Evolutionary conservation across 2,113 vertebrate species (phyloP), one percentile per base, ranked within the genome.

Genomic region (Ailuropoda melanoleuca): DNA sequence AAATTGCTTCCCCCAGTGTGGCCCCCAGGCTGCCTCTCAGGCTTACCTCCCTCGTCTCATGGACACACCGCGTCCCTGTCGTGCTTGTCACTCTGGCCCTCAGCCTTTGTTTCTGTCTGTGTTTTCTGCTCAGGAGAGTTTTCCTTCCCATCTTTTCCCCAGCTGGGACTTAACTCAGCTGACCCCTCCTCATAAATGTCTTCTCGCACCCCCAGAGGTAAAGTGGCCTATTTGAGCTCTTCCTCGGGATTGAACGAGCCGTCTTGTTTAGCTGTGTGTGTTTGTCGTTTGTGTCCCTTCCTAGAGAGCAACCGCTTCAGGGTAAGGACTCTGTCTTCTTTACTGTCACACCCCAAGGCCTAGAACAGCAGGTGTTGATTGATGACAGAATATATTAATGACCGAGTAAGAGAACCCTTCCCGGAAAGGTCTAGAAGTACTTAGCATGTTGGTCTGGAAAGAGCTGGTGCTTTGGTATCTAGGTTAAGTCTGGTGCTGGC

Each of bases 1-100:
- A 15, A 43, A 24, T 23, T 29, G 11, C 29, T 68, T 18, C 17
- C 77, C 15, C 3, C 0, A 1, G 6, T 17, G 1, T 31, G 6
- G 56, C 34, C 50, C 43, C 74, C 37, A 34, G 77, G 15, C 85
- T 26, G 31, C 31, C 8, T 82, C 39, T 56, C 31, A 4, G 4
- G 19, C n/a, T 43, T 37, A 18, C 11, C n/a, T 62, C 18, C 10
- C 53, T 29, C 1, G 0, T 21, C 2, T 80, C 55, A 1, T 19
- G 56, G 15, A 8, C 13, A 11, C 53, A 4, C 8, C 37, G 0
- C 10, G 15, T 34, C 56, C 53, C n/a, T 8, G 64, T 29, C 88
- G 14, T 77, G 4, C 46, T 17, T n/a, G 8, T 48, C 29, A 26
- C 72, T 68, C 70, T 62, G 31, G 26, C 13, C 19, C 37, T 95